Evolutionary conservation across 2,797 vertebrate genomes (phyloP), one percentile per base, ranked within the genome.

Genomic region (Alexandromys oeconomus): DNA sequence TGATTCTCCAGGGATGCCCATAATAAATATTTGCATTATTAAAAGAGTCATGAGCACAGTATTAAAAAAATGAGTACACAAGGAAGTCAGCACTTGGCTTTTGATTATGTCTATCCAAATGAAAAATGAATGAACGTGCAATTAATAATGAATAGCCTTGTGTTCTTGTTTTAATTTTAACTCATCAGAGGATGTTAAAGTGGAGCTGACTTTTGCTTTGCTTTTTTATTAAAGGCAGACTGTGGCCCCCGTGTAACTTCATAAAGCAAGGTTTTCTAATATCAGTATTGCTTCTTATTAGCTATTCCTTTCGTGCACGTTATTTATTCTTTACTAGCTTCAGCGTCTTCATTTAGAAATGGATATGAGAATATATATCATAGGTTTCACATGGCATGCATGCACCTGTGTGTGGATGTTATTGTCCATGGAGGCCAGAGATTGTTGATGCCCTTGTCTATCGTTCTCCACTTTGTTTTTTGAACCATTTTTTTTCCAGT

Each of bases 21-120:
- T 98, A 98, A 98, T 98, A 98, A 98, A 98, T 98, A 98, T 98
- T 98, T 98, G 96, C 97, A 98, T 98, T 98, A 98, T 98, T 98
- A 98, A 98, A 98, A 97, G 97, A 97, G 93, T 98, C 98, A 95
- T 97, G 97, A 98, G 98, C 97, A 97, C 97, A 98, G 96, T 51
- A 96, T 97, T 86, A 84, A 97, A 97, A 98, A 98, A 98, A 98
- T 95, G 96, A 98, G 96, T 98, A 97, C 96, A 95, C 97, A 97
- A 92, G 89, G 76, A 97, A 97, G 97, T 96, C 92, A 92, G 97
- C 96, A 95, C 95, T 98, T 97, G 97, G 96, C 92, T 98, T 98
- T 98, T 98, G 98, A 98, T 98, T 97, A 93, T 97, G 86, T 98
- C 98, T 98, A 96, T 97, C 98, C 96, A 97, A 98, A 98, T 98